Base-by-base conservation (phyloP, 2,888 invertebrate genomes). In the Mythimna ferrago region DNA sequence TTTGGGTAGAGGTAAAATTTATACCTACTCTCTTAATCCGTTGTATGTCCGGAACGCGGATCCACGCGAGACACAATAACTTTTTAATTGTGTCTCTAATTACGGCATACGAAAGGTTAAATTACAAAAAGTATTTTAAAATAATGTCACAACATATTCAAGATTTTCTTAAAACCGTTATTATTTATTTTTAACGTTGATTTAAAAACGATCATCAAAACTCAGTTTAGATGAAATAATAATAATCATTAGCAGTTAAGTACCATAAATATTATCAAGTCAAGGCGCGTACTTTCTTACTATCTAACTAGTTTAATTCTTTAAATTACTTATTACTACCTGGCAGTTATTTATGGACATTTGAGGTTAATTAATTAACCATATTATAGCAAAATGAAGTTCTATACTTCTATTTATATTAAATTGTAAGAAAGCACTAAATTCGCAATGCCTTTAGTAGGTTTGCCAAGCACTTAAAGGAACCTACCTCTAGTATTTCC, bases 321-420 rank as follows among this genome's bases (percentile, higher is more conserved):
- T 73, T n/a, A 41, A 57, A 54, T 66, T 65, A 51, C 58, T 74
- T 83, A 82, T 14, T 70, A 26, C 70, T 85, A 85, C 26, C 65
- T 82, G 86, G 86, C 86, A 86, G 80, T 84, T 79, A 58, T 73
- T 56, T 64, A 71, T 72, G 86, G 84, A 83, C 84, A 82, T 69
- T 66, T 71, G 65, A 64, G 38, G 57, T 48, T 75, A 64, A 53
- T 71, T 48, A 16, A 48, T 48, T 48, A 48, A 48, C 51, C 44
- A 41, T 41, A 66, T 58, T 48, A 56, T 56, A 60, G 70, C 57
- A 76, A 56, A 73, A 51, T 64, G 69, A 56, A 71, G 35, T 75
- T 71, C 67, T 66, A 75, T 67, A 68, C 32, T 74, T 51, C 14
- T n/a, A 71, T 73, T 69, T 48, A 63, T 74, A 78, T 32, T 60